Base-by-base conservation (phyloP, 1,140 invertebrate genomes). In the Pectinophora gossypiella region DNA sequence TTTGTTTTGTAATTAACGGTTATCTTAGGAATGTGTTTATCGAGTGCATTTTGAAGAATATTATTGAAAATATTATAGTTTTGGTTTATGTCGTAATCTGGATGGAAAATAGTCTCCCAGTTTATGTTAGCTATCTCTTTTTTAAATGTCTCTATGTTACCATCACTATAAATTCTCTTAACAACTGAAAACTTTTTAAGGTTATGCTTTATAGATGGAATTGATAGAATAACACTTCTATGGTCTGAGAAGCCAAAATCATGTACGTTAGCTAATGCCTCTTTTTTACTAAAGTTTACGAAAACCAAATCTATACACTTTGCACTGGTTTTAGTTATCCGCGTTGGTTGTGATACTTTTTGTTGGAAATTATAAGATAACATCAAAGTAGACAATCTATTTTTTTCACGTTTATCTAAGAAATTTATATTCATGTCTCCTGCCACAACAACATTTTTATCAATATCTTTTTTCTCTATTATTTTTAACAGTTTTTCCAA, bases 341-440 rank as follows among this genome's bases (percentile, higher is more conserved):
- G 5, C 3, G 47, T 48, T 2, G 47, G 21, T 10, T 48, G 2
- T 16, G 4, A 3, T 9, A 48, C 47, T 19, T 13, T 36, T 48
- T 48, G 47, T 4, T 35, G 23, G 32, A 48, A 48, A 18, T 48
- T 48, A 36, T 12, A 32, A 3, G 18, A n/a, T 2, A 48, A 19
- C 47, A 48, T 38, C n/a, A 36, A 20, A 18, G 35, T 36, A 4
- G 2, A 19, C 15, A 48, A 5, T 36, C 19, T 38, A 20, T 19
- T 19, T 48, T 48, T 48, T 19, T 35, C 19, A 1, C n/a, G 32
- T 16, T 35, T 48, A 7, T 48, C 16, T 6, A 32, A 16, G 27
- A 48, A 48, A 19, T 48, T 9, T 36, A 48, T 15, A 48, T 48
- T 48, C 9, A 48, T 13, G 15, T 48, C 47, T n/a, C 47, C 47